Conservation (phyloP, 2,113 vertebrate genomes). For the Bubo scandiacus region DNA sequence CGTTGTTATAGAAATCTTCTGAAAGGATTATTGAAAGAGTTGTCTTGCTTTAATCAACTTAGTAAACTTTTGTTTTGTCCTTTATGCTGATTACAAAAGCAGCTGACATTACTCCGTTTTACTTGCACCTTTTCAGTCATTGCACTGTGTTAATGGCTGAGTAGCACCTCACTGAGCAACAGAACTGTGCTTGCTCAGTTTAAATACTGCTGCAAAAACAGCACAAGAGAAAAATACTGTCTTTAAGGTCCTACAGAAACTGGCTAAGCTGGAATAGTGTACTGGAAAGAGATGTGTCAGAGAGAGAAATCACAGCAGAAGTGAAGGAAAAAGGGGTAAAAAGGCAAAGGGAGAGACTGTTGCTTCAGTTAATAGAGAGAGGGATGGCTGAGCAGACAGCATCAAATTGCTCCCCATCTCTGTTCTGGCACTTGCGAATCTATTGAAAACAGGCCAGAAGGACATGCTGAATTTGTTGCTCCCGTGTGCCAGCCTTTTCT, state of each 20-base stretch:
- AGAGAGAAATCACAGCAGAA: background rate
- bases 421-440: slow-evolving; percentile 43
- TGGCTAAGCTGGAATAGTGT: background rate
- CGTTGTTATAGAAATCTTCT: background rate
- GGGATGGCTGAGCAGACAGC: slow-evolving; percentile 23
- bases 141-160: background rate
- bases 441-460: slow-evolving; percentile 60
- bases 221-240: background rate
- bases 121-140: background rate
- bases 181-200: background rate
- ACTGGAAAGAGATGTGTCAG: background rate
- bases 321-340: background rate
- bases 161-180: background rate
- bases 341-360: background rate
- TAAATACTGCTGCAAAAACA: background rate
- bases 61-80: background rate
- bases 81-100: background rate
- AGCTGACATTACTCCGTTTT: background rate
- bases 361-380: background rate
- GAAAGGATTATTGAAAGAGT: background rate
- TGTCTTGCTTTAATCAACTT: background rate
- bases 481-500: slow-evolving; percentile 58
- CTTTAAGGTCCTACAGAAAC: background rate
- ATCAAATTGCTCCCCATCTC: slow-evolving; percentile 35
- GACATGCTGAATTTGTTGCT: slow-evolving; percentile 65